Conservation (phyloP, 2,797 vertebrate genomes). For the Malacoctenus gilli region DNA sequence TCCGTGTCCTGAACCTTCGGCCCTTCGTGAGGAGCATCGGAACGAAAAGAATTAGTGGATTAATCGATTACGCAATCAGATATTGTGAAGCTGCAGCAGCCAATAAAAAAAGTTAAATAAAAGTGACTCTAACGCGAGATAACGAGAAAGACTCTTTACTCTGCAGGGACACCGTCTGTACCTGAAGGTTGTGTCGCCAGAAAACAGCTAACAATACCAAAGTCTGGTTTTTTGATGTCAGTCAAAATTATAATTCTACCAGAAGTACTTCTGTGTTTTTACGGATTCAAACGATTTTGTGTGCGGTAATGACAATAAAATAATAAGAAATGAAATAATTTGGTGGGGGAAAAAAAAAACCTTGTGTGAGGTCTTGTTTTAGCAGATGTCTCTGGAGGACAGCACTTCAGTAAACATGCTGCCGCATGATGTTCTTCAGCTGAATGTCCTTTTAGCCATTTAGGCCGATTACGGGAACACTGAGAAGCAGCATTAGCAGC, state of each 20-base stretch:
- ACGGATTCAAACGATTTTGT: too few species aligned
- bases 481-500: conserved; percentile 11
- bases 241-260: too few species aligned
- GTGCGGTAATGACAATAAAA: too few species aligned
- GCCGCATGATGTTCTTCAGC: neutral
- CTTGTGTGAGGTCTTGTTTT: too few species aligned
- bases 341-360: too few species aligned
- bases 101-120: conserved; percentile 6
- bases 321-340: too few species aligned
- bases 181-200: neutral
- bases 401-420: neutral
- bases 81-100: conserved; percentile 1
- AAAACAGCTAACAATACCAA: neutral
- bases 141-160: neutral
- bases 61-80: neutral
- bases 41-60: conserved; percentile 11
- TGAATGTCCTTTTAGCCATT: conserved; percentile 5
- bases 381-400: neutral
- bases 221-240: too few species aligned
- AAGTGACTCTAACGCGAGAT: too few species aligned
- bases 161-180: neutral
- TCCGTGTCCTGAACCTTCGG: too few species aligned
- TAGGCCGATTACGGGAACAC: neutral
- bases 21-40: neutral
- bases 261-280: too few species aligned